Conservation (phyloP, 2,888 invertebrate genomes). For the Erebia palarica region DNA sequence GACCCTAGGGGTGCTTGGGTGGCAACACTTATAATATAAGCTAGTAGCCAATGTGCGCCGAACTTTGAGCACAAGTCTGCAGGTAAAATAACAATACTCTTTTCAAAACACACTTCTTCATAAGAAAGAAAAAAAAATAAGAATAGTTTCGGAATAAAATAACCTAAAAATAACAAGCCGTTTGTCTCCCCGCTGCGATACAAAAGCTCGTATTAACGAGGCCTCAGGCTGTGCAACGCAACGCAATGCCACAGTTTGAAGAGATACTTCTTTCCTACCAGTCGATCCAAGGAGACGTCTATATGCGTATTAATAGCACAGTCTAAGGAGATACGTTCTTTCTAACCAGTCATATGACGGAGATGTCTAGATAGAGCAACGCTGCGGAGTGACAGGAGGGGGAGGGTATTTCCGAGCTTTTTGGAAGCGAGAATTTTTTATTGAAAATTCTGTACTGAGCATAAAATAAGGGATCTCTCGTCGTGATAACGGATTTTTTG, state of each 20-base stretch:
- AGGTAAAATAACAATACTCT: neutral
- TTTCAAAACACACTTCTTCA: neutral
- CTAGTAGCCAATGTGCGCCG: neutral
- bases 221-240: neutral
- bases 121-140: neutral
- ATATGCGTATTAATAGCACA: too few relatives aligned
- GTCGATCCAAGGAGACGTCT: neutral
- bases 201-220: slow-evolving; percentile 13
- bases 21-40: neutral
- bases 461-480: too few relatives aligned
- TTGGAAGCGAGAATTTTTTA: too few relatives aligned
- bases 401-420: too few relatives aligned
- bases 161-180: slow-evolving; percentile 9
- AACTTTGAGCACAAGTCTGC: neutral
- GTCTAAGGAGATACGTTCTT: too few relatives aligned
- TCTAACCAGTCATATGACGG: too few relatives aligned
- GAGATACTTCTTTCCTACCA: too few relatives aligned
- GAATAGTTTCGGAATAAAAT: slow-evolving; percentile 6
- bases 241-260: neutral
- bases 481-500: too few relatives aligned
- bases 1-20: too few relatives aligned
- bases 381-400: too few relatives aligned
- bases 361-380: too few relatives aligned
- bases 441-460: too few relatives aligned
- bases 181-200: neutral